phyloP scores from a whole-genome alignment of 2,113 vertebrate species.

The Malaclemys terrapin region DNA sequence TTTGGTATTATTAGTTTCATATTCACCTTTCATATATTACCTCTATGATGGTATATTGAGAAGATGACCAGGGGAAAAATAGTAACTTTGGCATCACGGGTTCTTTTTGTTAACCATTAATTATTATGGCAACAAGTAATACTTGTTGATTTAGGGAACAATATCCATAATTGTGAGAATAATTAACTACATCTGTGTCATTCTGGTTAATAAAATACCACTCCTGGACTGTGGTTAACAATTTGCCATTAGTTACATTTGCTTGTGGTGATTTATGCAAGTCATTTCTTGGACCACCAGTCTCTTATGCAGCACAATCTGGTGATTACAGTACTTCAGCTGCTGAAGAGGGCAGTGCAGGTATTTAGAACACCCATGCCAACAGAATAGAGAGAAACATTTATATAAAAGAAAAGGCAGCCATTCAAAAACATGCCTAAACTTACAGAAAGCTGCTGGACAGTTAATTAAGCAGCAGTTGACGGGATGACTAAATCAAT shows the following conservation, averaged over 20 bases:
- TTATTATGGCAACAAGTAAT: background rate
- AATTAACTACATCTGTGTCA: background rate
- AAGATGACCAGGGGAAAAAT: background rate
- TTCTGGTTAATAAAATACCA: background rate
- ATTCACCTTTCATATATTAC: background rate
- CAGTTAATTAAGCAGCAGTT: background rate
- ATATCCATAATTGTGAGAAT: background rate
- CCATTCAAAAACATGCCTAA: background rate
- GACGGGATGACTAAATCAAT: background rate
- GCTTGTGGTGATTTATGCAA: background rate
- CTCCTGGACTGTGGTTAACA: background rate
- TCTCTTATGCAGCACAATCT: background rate
- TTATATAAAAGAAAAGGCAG: background rate
- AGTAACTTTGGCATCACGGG: background rate
- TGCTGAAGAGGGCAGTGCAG: background rate
- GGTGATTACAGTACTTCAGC: background rate
- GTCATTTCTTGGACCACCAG: background rate
- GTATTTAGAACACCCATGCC: fast-evolving
- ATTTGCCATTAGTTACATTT: background rate
- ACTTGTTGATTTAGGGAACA: background rate
- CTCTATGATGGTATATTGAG: background rate
- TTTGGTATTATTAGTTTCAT: background rate
- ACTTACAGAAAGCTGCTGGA: background rate
- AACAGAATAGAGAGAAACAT: fast-evolving
- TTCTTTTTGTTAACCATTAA: background rate